Conservation (phyloP, 2,888 invertebrate genomes). For the Eudemis profundana region DNA sequence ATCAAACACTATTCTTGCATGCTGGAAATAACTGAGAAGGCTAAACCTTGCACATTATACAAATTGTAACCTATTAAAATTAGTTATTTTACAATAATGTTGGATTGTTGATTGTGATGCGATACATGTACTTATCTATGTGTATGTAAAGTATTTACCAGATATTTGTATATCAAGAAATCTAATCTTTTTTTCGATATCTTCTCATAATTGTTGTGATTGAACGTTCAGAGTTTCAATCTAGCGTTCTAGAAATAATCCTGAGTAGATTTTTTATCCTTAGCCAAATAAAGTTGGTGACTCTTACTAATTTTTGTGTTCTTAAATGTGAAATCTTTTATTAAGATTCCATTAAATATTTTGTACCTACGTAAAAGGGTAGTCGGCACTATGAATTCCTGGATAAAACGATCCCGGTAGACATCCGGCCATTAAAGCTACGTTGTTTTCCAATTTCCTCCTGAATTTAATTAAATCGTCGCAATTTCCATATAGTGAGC, state of each 20-base stretch:
- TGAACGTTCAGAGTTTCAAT: no score
- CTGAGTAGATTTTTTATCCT: no score
- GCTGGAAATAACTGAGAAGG: neutral
- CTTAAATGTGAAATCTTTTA: neutral
- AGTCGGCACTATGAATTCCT: neutral
- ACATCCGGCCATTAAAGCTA: constrained; percentile 17
- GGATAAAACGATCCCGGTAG: neutral
- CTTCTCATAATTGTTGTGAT: no score
- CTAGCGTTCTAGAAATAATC: no score
- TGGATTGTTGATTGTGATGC: no score
- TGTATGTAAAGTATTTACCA: no score
- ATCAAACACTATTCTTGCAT: constrained; percentile 11
- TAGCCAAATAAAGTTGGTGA: no score
- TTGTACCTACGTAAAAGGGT: no score
- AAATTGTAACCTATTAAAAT: neutral
- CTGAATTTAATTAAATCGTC: constrained; percentile 20
- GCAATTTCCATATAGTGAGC: neutral
- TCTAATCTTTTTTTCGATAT: no score
- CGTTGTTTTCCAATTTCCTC: constrained; percentile 32
- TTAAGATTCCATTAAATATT: neutral
- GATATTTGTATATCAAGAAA: no score
- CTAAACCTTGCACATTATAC: neutral
- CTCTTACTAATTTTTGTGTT: neutral
- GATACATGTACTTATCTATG: no score
- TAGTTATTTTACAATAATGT: no score